Conservation (phyloP, 2,797 vertebrate species). For the Phylloscopus collybita region DNA sequence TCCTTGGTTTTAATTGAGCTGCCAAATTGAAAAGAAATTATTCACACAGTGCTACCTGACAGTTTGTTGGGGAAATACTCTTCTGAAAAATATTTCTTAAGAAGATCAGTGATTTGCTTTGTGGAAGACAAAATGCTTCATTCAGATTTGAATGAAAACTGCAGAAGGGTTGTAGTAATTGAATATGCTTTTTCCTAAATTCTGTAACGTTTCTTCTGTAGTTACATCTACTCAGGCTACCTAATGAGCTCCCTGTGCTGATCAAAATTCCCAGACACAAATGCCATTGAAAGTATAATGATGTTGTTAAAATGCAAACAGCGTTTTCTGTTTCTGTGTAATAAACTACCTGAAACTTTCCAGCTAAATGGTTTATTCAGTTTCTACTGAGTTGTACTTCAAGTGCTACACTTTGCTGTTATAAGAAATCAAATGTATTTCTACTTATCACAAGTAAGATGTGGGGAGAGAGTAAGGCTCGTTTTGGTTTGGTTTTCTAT, state of each 20-base stretch:
- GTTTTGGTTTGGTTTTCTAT: not conserved
- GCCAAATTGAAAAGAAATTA: constrained; percentile 11
- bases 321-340: not conserved
- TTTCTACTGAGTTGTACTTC: not conserved
- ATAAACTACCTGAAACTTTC: not conserved
- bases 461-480: not conserved
- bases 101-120: not conserved
- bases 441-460: not conserved
- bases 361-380: not conserved
- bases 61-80: constrained; percentile 13
- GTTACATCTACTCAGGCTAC: not conserved
- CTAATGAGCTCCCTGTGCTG: not conserved
- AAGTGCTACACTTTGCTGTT: not conserved
- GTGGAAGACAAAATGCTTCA: not conserved
- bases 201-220: not conserved
- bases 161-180: not conserved
- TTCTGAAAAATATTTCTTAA: constrained; percentile 18
- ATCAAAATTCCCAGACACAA: not conserved
- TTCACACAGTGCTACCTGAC: not conserved
- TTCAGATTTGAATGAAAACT: not conserved
- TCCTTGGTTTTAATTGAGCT: not conserved
- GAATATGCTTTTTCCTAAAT: not conserved
- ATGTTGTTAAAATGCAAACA: not conserved
- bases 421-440: not conserved
- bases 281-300: not conserved